Base-by-base conservation (phyloP, 1,140 invertebrate species). In the Tetragonula clypearis region DNA sequence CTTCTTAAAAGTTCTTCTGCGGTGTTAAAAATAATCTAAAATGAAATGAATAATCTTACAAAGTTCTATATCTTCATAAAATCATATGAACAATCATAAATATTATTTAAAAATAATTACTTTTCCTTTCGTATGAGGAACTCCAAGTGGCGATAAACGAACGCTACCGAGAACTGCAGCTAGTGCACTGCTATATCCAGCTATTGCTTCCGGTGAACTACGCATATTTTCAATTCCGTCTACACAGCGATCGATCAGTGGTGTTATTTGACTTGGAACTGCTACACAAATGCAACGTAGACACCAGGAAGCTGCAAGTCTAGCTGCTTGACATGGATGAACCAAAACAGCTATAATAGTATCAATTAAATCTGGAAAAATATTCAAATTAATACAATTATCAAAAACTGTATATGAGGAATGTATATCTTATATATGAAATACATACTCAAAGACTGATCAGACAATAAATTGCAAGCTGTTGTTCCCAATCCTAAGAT, bases 1-100 rank as follows among this genome's bases (percentile, higher is more conserved):
- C 98, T 99, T 91, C 99, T 96, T 35, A 99, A 95, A 76, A 99
- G 94, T 93, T 99, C 99, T 95, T 99, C 99, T 41, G 99, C 99
- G 62, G 99, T 98, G 93, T 98, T 99, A 93, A 99, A 99, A 71
- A 99, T 98, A 89, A 97, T 96, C 96, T 97, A 90, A 91, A 82
- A 87, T 35, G 0, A 55, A 69, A 58, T n/a, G 19, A 0, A 26
- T 76, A 55, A 55, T 58, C 66, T 66, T 78, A 66, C 21, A 79
- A 68, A 11, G 53, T 78, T 55, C 53, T 53, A 35, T 60, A 2
- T 23, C 15, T 23, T 60, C 1, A 4, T 49, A 78, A 35, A 41
- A 55, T 55, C 23, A n/a, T 6, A 65, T n/a, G 3, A 5, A n/a
- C 6, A 6, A 8, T 17, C 12, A 65, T 58, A 87, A 79, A 85